Evolutionary conservation across 2,797 vertebrate genomes (phyloP).

Genomic region (Novumbra hubbsi): DNA sequence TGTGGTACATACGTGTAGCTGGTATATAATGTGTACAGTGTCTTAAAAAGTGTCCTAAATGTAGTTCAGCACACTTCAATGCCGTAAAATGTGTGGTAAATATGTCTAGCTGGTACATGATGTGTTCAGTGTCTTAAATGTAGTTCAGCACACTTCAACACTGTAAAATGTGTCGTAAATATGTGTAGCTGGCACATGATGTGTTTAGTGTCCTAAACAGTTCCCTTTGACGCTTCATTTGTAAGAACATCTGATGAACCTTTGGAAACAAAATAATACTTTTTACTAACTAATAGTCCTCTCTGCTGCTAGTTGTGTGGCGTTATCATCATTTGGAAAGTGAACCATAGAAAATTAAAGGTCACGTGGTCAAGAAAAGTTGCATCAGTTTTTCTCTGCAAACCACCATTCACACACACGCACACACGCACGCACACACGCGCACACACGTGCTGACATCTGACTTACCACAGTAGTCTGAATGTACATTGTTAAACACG

Average conservation of each 20-base stretch:
- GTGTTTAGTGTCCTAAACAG: constrained; percentile 57
- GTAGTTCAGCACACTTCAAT: neutral
- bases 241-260: constrained; percentile 66
- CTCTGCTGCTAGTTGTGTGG: constrained; percentile 73
- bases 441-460: neutral
- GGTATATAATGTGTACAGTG: constrained; percentile 38
- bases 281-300: constrained; percentile 78
- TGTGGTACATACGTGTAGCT: constrained; percentile 30
- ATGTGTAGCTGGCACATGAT: constrained; percentile 49
- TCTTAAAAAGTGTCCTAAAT: constrained; percentile 6
- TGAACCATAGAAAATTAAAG: constrained; percentile 71
- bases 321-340: constrained; percentile 69
- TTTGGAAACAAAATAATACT: constrained; percentile 51
- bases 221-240: constrained; percentile 63
- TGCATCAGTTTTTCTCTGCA: constrained; percentile 51
- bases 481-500: neutral
- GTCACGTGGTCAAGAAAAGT: constrained; percentile 66
- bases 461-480: constrained; percentile 7
- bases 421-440: constrained; percentile 8
- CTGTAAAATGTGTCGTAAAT: constrained; percentile 24
- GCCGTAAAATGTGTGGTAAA: constrained; percentile 23
- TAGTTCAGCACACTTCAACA: neutral
- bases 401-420: neutral
- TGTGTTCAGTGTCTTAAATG: constrained; percentile 4
- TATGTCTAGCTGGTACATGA: constrained; percentile 48